phyloP scores from a whole-genome alignment of 2,797 vertebrate genomes.

The Pangasius larnaudii region DNA sequence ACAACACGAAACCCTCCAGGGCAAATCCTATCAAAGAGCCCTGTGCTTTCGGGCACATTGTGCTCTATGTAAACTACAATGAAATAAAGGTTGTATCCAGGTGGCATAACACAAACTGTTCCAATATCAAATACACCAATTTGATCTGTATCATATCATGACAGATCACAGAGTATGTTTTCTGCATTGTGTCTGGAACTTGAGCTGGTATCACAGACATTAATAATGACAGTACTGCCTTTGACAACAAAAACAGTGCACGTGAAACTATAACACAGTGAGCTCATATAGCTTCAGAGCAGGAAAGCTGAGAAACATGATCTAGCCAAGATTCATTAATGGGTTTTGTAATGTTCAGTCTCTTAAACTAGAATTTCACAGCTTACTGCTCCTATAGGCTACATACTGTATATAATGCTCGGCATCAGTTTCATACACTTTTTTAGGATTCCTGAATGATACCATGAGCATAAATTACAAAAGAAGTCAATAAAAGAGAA shows the following conservation, averaged over 20 bases:
- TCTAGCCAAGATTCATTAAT: not conserved
- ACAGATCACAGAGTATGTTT: not conserved
- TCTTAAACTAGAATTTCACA: not conserved
- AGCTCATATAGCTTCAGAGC: not conserved
- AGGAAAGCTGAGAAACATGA: slow-evolving; percentile 11
- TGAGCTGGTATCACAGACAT: not conserved
- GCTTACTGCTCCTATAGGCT: not conserved
- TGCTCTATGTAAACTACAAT: slow-evolving; percentile 15
- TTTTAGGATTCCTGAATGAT: not conserved
- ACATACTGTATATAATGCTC: not conserved
- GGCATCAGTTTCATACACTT: not conserved
- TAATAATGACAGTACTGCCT: not conserved
- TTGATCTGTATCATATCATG: not conserved
- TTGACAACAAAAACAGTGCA: slow-evolving; percentile 16
- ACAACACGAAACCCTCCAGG: not conserved
- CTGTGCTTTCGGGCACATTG: slow-evolving; percentile 16
- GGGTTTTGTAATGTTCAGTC: not conserved
- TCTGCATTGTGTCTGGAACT: slow-evolving; percentile 3
- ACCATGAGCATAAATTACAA: not conserved
- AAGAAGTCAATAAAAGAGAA: not conserved
- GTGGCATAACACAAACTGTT: slow-evolving; percentile 14
- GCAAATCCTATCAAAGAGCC: slow-evolving; percentile 7
- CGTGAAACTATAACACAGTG: not conserved
- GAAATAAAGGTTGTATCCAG: slow-evolving; percentile 16
- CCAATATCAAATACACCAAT: not conserved